Evolutionary conservation across 2,113 vertebrate genomes (phyloP).

Genomic region (Nyctibius bracteatus): DNA sequence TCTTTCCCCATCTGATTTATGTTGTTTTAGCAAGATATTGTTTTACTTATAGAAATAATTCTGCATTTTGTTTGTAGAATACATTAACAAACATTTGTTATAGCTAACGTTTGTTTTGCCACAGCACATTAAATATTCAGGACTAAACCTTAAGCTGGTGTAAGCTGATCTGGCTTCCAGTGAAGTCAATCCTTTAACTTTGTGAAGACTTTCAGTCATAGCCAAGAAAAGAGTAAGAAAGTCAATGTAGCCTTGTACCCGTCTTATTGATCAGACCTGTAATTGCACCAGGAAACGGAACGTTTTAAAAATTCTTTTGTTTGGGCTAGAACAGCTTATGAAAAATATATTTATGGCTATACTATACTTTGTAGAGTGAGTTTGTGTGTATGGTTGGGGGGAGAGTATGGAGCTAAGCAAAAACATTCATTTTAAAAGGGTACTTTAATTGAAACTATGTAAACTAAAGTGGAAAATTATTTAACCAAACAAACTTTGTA

Average conservation of each 20-base stretch:
- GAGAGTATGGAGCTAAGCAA: not conserved
- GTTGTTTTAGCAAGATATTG: not conserved
- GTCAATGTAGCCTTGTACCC: not conserved
- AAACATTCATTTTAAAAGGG: not conserved
- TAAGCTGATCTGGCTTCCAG: slow-evolving; percentile 3
- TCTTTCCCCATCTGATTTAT: not conserved
- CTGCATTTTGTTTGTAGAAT: not conserved
- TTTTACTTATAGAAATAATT: not conserved
- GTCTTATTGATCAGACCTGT: not conserved
- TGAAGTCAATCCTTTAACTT: slow-evolving; percentile 40
- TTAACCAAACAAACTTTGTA: slow-evolving; percentile 17
- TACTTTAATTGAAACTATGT: not conserved
- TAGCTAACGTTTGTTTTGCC: not conserved
- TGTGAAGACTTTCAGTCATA: slow-evolving; percentile 14
- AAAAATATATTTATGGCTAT: not conserved
- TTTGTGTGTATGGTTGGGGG: not conserved
- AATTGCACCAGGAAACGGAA: not conserved
- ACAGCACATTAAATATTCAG: not conserved
- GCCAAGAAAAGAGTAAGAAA: slow-evolving; percentile 30
- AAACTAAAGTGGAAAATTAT: slow-evolving; percentile 34
- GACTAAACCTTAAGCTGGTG: not conserved
- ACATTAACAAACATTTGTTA: not conserved
- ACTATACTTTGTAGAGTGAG: not conserved
- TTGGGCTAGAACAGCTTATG: not conserved
- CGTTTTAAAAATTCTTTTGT: not conserved